Conservation (phyloP, 1,140 invertebrate species). For the Pogonomyrmex barbatus region DNA sequence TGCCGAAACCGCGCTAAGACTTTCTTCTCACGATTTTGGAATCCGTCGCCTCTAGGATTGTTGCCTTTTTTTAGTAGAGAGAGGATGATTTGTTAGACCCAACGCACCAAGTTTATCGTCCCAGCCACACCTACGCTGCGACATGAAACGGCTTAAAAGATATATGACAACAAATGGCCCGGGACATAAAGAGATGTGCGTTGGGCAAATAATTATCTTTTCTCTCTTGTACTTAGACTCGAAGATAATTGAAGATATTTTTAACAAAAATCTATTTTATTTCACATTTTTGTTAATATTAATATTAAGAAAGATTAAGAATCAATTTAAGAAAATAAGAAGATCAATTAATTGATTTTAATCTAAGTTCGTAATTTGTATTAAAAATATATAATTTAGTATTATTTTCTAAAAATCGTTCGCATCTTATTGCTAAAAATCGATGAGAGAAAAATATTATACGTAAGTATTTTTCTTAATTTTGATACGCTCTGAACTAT, state of each 20-base stretch:
- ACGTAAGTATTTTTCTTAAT: background rate
- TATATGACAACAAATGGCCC: background rate
- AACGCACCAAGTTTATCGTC: slow-evolving; percentile 48
- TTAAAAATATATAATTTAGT: background rate
- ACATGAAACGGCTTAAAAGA: background rate
- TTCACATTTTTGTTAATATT: background rate
- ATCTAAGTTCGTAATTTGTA: background rate
- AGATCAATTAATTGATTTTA: background rate
- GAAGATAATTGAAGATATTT: background rate
- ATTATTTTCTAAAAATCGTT: background rate
- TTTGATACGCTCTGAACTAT: background rate
- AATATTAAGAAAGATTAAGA: background rate
- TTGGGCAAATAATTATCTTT: background rate
- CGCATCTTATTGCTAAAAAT: background rate
- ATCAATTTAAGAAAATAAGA: background rate
- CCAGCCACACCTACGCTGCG: slow-evolving; percentile 2
- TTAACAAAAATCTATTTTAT: background rate
- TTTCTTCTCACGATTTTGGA: slow-evolving; percentile 74
- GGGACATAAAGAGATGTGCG: background rate
- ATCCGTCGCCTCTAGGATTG: slow-evolving; percentile 34
- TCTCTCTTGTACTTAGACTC: background rate
- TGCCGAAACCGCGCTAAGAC: slow-evolving; percentile 31
- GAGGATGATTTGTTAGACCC: slow-evolving; percentile 4
- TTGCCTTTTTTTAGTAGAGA: background rate
- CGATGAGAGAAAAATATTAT: background rate